These are phyloP conservation scores for Paracentrotus lividus DNA, from an alignment of 53 echinoderm and acorn worm genomes.

Conservation along the genomic window DNA sequence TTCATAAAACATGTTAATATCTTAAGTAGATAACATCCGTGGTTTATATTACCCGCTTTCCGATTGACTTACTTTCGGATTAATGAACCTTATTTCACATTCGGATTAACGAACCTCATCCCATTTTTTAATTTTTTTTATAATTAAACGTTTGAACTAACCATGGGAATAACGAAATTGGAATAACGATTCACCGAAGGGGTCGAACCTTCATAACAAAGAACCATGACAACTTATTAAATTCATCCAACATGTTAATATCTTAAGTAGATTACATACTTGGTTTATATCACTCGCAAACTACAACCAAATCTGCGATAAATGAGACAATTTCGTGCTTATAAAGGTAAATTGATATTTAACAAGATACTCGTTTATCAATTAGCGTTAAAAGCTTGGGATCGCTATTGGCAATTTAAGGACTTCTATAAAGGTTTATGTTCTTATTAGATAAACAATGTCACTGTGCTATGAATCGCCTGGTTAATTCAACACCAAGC, in stretches of 20 bases:
- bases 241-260: background rate
- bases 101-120: no score
- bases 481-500: background rate
- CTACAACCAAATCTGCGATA: background rate
- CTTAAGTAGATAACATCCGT: no score
- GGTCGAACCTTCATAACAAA: no score
- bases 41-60: no score
- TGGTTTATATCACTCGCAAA: background rate
- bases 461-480: background rate
- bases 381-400: background rate
- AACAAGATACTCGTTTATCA: background rate
- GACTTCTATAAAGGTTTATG: background rate
- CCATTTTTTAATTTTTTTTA: no score
- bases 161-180: no score
- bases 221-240: no score
- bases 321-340: background rate
- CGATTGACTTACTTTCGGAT: no score
- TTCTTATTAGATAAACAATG: background rate
- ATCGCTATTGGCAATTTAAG: background rate
- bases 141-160: no score
- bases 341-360: background rate
- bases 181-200: no score
- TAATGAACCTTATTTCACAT: no score
- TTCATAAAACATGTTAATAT: no score
- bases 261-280: background rate